Percentiles rank a stretch among this genome's conserved stretches.
phyloP scores from a whole-genome alignment of 2,888 invertebrate species.

The Drosophila pegasa region DNA sequence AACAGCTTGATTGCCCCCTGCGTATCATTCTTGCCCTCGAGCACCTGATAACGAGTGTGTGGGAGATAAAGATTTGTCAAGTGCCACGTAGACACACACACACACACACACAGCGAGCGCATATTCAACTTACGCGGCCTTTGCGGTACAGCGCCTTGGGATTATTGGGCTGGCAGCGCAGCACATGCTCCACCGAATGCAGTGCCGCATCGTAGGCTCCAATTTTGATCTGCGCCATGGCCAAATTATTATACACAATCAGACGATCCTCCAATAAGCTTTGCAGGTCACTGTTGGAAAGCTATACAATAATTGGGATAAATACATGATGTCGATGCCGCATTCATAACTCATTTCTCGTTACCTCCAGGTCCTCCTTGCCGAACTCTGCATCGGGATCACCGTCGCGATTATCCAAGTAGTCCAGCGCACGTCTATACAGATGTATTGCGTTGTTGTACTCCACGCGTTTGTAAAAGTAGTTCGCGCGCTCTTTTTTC shows the following conservation, averaged over 20 bases:
- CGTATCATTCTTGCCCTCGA: conserved; percentile 89
- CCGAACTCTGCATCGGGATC: conserved; percentile 87
- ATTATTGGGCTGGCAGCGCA: conserved; percentile 93
- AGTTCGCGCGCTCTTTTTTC: conserved; percentile 95
- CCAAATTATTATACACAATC: conserved; percentile 95
- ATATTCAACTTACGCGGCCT: conserved; percentile 86
- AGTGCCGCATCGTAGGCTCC: conserved; percentile 94
- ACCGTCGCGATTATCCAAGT: conserved; percentile 90
- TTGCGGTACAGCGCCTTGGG: conserved; percentile 96
- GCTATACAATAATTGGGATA: conserved; percentile 58
- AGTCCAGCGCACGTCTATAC: conserved; percentile 93
- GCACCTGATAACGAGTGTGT: conserved; percentile 85
- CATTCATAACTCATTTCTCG: neutral
- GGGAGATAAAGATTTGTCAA: neutral
- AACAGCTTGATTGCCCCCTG: conserved; percentile 89
- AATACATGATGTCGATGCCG: neutral
- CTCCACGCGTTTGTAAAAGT: conserved; percentile 94
- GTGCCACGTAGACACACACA: neutral
- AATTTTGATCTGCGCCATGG: conserved; percentile 95
- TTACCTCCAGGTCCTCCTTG: conserved; percentile 84
- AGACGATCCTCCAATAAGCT: conserved; percentile 91
- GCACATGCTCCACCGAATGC: conserved; percentile 92
- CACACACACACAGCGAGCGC: neutral
- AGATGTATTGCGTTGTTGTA: conserved; percentile 92
- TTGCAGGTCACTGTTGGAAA: conserved; percentile 87